Evolutionary conservation across 2,113 vertebrate species (phyloP).

Genomic region (Pongo abelii): DNA sequence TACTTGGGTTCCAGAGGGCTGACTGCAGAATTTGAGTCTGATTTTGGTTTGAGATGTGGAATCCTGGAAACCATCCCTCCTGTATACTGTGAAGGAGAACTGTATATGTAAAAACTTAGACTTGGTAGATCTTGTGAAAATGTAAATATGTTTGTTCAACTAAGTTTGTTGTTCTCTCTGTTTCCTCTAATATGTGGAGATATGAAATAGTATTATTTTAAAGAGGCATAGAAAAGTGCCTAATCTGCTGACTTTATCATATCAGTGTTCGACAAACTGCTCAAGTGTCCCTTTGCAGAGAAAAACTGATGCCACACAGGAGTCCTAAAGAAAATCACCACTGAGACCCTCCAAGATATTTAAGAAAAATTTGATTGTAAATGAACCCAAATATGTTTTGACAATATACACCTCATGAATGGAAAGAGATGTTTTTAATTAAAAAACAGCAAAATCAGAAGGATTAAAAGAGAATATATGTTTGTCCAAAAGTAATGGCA

Average conservation of each 20-base stretch:
- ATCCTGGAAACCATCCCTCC: too few relatives aligned
- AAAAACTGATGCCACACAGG: not conserved
- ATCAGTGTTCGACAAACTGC: not conserved
- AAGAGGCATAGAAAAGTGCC: not conserved
- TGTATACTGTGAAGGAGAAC: too few relatives aligned
- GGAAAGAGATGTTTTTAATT: not conserved
- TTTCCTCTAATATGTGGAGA: not conserved
- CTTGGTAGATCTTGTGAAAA: not conserved
- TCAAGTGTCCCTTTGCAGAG: not conserved
- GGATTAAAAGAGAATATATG: not conserved
- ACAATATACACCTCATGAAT: not conserved
- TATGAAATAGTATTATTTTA: not conserved
- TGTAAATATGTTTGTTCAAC: not conserved
- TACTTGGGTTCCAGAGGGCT: too few relatives aligned
- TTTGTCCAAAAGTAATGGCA: not conserved
- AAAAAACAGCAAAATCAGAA: not conserved
- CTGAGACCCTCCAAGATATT: not conserved
- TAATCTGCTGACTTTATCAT: not conserved
- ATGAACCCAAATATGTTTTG: not conserved
- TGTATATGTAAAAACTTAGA: not conserved
- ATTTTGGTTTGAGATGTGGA: too few relatives aligned
- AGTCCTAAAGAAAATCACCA: not conserved
- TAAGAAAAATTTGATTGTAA: not conserved
- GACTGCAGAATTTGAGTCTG: too few relatives aligned
- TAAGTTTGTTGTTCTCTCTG: not conserved